Conservation (phyloP, 1,140 invertebrate species). For the Globodera ellingtonae region DNA sequence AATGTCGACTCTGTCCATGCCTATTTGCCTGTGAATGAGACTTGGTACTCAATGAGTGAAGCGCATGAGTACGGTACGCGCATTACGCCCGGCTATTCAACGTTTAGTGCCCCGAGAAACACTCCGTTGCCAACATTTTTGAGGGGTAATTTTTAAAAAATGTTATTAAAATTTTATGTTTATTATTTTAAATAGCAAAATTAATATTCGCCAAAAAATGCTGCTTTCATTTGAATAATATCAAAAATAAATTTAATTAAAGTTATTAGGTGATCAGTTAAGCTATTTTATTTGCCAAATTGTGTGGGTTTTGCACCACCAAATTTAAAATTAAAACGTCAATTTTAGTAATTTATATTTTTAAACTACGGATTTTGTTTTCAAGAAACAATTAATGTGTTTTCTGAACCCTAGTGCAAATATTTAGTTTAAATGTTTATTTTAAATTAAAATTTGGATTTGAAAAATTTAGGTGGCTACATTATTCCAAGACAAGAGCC, state of each 20-base stretch:
- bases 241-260: no score
- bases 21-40: slow-evolving; percentile 47
- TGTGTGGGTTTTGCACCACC: no score
- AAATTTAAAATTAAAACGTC: no score
- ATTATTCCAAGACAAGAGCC: slow-evolving; percentile 39
- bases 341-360: no score
- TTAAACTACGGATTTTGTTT: no score
- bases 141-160: slow-evolving; percentile 15
- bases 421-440: no score
- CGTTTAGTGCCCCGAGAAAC: slow-evolving; percentile 48
- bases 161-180: slow-evolving; percentile 1
- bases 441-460: background rate
- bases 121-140: slow-evolving; percentile 55
- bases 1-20: slow-evolving; percentile 43
- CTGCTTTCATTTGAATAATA: no score
- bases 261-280: no score
- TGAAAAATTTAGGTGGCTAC: slow-evolving; percentile 26
- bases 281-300: no score
- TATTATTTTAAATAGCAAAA: background rate
- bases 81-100: slow-evolving; percentile 34
- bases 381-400: no score
- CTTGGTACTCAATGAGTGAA: slow-evolving; percentile 60
- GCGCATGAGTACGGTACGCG: slow-evolving; percentile 42
- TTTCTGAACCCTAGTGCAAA: no score
- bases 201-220: background rate